phyloP scores from a whole-genome alignment of 2,888 invertebrate genomes.

The Drosophila ezoana region DNA sequence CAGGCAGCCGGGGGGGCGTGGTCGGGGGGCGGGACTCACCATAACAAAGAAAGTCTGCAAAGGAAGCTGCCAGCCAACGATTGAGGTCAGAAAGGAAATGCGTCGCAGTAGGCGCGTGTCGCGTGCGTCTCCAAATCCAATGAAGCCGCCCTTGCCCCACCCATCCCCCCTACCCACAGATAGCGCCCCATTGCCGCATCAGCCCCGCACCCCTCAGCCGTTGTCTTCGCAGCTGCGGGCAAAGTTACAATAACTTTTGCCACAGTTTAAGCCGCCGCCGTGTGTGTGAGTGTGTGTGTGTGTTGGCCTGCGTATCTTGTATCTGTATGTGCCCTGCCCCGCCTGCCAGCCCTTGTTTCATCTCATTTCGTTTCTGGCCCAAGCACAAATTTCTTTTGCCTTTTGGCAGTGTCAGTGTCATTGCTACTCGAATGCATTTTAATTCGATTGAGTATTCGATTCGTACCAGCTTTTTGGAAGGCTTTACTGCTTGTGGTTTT shows the following conservation, averaged over 20 bases:
- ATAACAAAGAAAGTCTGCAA: constrained; percentile 46
- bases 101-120: constrained; percentile 69
- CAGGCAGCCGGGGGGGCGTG: background rate
- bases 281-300: background rate
- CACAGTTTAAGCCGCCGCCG: constrained; percentile 67
- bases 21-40: background rate
- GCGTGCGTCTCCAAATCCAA: constrained; percentile 28
- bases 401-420: constrained; percentile 64
- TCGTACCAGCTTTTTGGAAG: constrained; percentile 22
- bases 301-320: constrained; percentile 46
- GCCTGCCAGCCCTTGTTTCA: background rate
- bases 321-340: constrained; percentile 26
- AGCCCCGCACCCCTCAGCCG: background rate
- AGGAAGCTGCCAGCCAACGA: constrained; percentile 39
- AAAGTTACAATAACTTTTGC: constrained; percentile 77
- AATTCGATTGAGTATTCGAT: constrained; percentile 70
- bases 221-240: constrained; percentile 51
- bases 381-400: constrained; percentile 20
- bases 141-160: background rate
- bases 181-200: constrained; percentile 9
- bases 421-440: constrained; percentile 76
- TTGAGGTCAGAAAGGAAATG: constrained; percentile 71
- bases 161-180: background rate
- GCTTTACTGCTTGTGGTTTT: constrained; percentile 5
- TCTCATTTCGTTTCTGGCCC: constrained; percentile 14